These are phyloP conservation scores for Tinea pellionella DNA, from an alignment of 2,888 invertebrate genomes.

Conservation along the genomic window DNA sequence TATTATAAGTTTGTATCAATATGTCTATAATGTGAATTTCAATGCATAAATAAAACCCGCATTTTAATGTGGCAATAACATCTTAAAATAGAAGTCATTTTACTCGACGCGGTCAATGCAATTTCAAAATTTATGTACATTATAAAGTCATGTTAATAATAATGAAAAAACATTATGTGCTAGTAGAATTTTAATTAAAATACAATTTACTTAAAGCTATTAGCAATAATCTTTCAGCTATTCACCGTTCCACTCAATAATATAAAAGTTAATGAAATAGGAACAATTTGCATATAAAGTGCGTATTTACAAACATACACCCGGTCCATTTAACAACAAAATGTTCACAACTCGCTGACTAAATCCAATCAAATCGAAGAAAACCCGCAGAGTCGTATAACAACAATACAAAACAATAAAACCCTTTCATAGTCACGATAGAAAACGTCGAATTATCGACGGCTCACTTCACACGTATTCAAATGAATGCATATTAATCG, in stretches of 20 bases:
- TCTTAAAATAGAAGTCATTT: not conserved
- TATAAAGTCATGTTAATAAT: not conserved
- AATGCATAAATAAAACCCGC: too few relatives aligned
- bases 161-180: not conserved
- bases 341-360: not conserved
- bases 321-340: constrained; percentile 1
- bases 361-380: constrained; percentile 1
- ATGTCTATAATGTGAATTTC: too few relatives aligned
- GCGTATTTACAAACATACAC: constrained; percentile 8
- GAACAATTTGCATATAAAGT: not conserved
- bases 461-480: constrained; percentile 43
- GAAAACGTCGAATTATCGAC: constrained; percentile 43
- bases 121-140: not conserved
- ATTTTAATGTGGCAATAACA: too few relatives aligned
- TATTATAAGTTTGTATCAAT: too few relatives aligned
- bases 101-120: not conserved
- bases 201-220: not conserved
- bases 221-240: not conserved
- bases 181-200: not conserved
- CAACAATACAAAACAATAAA: constrained; percentile 22
- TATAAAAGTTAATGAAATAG: constrained; percentile 9
- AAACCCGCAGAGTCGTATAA: not conserved
- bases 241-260: not conserved
- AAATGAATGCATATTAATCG: constrained; percentile 62
- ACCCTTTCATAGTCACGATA: constrained; percentile 37